Evolutionary conservation across 2,888 invertebrate species (phyloP), one percentile per base, ranked within the genome.

Genomic region (Epiperipatus broadwayi): DNA sequence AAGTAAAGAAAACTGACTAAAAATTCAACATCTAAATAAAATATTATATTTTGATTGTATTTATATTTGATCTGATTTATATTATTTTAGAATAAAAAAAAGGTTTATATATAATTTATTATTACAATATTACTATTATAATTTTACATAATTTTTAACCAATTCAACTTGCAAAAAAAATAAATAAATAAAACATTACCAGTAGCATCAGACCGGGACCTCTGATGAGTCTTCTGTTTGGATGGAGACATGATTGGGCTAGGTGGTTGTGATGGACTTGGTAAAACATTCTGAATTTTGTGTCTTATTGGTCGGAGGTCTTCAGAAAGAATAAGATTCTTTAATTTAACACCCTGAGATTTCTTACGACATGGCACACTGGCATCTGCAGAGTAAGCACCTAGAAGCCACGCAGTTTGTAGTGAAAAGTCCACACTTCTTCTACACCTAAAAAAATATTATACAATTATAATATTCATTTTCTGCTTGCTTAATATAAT

Each of bases 341-440:
- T 72, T 49, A 78, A 62, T 59, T 75, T 76, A 52, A 78, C 67
- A 48, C 37, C 75, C 55, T 73, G 73, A 29, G 75, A 74, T 57
- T 74, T 75, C 57, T 73, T 73, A 52, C 61, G 58, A 39, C 71
- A 70, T 39, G 72, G 70, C 46, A 68, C 57, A 44, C 68, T 65
- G 41, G 69, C 68, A 55, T 77, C 83, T 27, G 78, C 73, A 47
- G 80, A 78, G 58, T 84, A 91, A 16, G 97, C 91, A 52, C 91
- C 87, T 54, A 97, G 65, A 39, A 97, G 67, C 95, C 95, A 97
- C 53, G 87, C 79, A 57, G 91, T 78, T 59, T 85, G 78, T 49
- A 97, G 68, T 31, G 93, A 85, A 63, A 97, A 97, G 65, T 93
- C 89, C 43, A 84, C 81, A 48, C 87, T 85, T 58, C 77, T 73